Percentiles rank a stretch among this genome's conserved stretches.
Evolutionary conservation across 2,113 vertebrate genomes (phyloP).

Genomic region (Otocyon megalotis): DNA sequence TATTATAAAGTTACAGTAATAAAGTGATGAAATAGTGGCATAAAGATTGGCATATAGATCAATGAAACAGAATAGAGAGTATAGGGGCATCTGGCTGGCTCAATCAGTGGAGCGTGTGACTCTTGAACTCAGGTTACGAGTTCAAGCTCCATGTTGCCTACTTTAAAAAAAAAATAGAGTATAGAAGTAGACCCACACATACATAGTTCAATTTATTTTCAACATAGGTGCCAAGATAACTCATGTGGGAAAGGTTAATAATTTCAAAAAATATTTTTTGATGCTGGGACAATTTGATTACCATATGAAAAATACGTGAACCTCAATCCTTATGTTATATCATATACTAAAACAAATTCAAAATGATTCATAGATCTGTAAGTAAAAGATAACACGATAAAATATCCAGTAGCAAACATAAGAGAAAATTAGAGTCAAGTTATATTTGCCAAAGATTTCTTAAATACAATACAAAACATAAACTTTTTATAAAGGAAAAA

Average conservation of each 20-base stretch:
- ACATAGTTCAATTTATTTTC: not conserved
- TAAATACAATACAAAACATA: not conserved
- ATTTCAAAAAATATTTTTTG: not conserved
- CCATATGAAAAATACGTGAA: not conserved
- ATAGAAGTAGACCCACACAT: not conserved
- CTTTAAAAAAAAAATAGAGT: not conserved
- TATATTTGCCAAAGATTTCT: not conserved
- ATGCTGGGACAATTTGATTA: not conserved
- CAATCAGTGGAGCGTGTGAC: not conserved
- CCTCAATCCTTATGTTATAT: not conserved
- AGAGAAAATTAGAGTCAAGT: not conserved
- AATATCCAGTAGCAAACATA: not conserved
- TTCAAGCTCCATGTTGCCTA: not conserved
- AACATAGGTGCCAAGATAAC: not conserved
- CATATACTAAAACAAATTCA: not conserved
- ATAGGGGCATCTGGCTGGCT: not conserved
- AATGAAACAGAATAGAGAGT: not conserved
- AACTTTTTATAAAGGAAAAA: not conserved
- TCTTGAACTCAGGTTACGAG: not conserved
- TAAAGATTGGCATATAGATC: not conserved
- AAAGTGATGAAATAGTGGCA: not conserved
- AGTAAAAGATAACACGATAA: not conserved
- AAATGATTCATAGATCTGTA: not conserved
- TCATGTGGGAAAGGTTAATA: not conserved
- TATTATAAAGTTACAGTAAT: not conserved